Evolutionary conservation across 1,140 invertebrate genomes (phyloP), one percentile per base, ranked within the genome.

Genomic region (Drosophila grimshawi): DNA sequence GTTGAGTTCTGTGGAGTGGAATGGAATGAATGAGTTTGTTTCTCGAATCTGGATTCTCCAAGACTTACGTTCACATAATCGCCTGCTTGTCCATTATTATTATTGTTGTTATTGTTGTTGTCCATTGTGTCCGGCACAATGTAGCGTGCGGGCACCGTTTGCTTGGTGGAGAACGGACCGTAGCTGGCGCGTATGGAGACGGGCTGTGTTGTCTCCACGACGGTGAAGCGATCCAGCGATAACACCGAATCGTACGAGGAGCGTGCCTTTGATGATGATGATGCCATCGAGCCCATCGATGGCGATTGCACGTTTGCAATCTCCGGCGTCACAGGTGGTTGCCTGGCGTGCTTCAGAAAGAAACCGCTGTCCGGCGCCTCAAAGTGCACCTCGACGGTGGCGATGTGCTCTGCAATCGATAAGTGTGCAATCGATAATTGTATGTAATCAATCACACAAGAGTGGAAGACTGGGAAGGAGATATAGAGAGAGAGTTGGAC

Each of bases 131-230:
- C 96, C 0, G 96, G 96, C 8, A 97, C 96, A 64, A 97, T 95
- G 81, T 97, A 97, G n/a, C 96, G 94, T 0, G 97, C 96, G n/a
- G 97, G 97, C 10, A 98, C 97, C 1, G 97, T 98, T 93, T 98
- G 97, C 85, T 98, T 98, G 33, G 97, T 98, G 71, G 96, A 97
- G 93, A 98, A 98, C 2, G 97, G 97, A 3, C 97, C 97, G 81
- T 98, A 98, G 4, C 96, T 97, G 5, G 97, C 97, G 10, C 97
- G 93, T 3, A 98, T 96, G 0, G 97, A 97, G 1, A 97, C 96
- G 4, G 97, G 96, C 68, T 97, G 95, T 32, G 96, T 96, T 37
- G 96, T 97, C 91, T 98, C 96, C 78, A 98, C 95, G 3, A 98
- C 96, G 5, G 97, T 97, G 91, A 98, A 98, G 45, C 96, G 95